phyloP scores from a whole-genome alignment of 1,140 invertebrate genomes.

The Periplaneta americana region DNA sequence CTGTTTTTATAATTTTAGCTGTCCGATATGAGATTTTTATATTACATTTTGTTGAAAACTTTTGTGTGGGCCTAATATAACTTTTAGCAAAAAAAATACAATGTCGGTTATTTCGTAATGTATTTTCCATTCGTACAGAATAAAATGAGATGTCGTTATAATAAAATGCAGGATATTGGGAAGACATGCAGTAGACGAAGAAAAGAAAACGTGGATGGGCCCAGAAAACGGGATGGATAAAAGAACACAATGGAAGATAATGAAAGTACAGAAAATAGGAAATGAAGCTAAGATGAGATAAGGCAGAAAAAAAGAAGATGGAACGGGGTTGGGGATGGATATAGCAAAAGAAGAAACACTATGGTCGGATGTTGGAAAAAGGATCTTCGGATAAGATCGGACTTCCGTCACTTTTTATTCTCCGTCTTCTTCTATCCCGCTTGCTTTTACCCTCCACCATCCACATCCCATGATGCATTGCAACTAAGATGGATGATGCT shows the following conservation, averaged over 20 bases:
- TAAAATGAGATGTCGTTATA: not conserved
- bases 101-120: too few species aligned
- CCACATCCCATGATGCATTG: not conserved
- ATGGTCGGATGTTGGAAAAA: not conserved
- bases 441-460: not conserved
- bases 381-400: not conserved
- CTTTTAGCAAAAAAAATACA: too few species aligned
- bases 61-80: too few species aligned
- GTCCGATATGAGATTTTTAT: too few species aligned
- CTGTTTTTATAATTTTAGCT: too few species aligned
- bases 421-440: not conserved
- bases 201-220: not conserved
- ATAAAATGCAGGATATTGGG: not conserved
- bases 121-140: too few species aligned
- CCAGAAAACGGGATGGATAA: not conserved
- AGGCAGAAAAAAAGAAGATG: not conserved
- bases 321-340: not conserved
- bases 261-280: not conserved
- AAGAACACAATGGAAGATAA: not conserved
- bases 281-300: not conserved
- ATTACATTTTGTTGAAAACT: too few species aligned
- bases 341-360: not conserved
- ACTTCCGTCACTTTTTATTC: not conserved
- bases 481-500: not conserved
- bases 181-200: not conserved